phyloP scores from a whole-genome alignment of 2,888 invertebrate genomes.

The Drosophila prolongata region DNA sequence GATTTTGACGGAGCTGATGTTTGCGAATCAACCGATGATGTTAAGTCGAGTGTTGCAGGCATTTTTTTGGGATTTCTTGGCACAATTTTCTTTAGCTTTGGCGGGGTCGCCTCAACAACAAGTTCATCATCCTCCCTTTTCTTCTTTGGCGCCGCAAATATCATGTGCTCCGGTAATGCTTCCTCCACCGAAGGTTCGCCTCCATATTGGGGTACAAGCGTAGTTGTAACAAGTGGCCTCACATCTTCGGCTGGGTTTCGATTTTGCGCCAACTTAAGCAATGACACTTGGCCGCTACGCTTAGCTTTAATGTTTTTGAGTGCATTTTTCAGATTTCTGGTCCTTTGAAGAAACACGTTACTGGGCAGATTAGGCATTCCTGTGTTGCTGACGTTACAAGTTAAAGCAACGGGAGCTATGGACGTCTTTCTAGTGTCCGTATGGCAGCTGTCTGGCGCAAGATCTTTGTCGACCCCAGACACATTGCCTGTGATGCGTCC shows the following conservation, averaged over 20 bases:
- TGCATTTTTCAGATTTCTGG: conserved; percentile 78
- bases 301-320: conserved; percentile 75
- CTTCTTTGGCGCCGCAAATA: conserved; percentile 70
- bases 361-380: conserved; percentile 55
- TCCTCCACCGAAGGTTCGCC: conserved; percentile 66
- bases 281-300: conserved; percentile 76
- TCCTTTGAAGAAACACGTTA: conserved; percentile 76
- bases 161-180: conserved; percentile 68
- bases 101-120: conserved; percentile 27
- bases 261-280: conserved; percentile 71
- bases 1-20: conserved; percentile 18
- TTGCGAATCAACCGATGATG: conserved; percentile 14
- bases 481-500: conserved; percentile 70
- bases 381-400: conserved; percentile 18
- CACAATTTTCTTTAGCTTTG: conserved; percentile 40
- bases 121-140: conserved; percentile 59
- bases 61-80: conserved; percentile 13
- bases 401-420: background rate
- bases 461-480: conserved; percentile 44
- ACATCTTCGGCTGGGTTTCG: conserved; percentile 32
- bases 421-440: conserved; percentile 35
- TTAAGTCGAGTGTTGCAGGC: conserved; percentile 32
- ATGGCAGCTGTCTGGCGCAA: conserved; percentile 12
- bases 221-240: conserved; percentile 53
- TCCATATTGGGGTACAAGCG: conserved; percentile 54